phyloP scores from a whole-genome alignment of 2,888 invertebrate genomes.

The Smittia sp. region DNA sequence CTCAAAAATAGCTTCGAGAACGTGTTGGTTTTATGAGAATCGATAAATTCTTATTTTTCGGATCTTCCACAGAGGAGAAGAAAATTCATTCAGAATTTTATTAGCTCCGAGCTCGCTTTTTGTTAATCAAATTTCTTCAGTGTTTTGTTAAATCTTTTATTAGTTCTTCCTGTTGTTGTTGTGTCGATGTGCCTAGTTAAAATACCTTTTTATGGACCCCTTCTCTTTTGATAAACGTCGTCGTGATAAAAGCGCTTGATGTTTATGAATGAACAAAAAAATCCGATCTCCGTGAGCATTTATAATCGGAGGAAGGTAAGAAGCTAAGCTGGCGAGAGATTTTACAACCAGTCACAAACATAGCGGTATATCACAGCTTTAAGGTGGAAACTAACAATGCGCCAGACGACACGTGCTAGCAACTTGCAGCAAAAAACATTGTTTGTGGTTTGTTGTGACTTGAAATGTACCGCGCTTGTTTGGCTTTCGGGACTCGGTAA shows the following conservation, averaged over 20 bases:
- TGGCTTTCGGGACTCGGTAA: not conserved
- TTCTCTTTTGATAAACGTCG: not conserved
- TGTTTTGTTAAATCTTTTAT: constrained; percentile 7
- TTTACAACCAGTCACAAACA: not conserved
- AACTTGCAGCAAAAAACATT: not conserved
- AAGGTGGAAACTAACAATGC: not conserved
- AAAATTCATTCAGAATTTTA: not conserved
- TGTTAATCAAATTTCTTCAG: constrained; percentile 23
- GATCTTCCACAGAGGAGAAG: not conserved
- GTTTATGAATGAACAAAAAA: constrained; percentile 1
- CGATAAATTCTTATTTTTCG: not conserved
- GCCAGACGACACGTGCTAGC: not conserved
- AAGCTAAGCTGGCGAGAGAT: not conserved
- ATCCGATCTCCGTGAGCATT: not conserved
- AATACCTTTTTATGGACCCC: constrained; percentile 25
- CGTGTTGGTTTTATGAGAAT: not conserved
- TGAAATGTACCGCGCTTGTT: not conserved
- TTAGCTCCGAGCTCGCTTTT: not conserved
- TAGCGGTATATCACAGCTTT: not conserved
- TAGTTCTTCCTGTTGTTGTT: constrained; percentile 20
- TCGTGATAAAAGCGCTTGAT: not conserved
- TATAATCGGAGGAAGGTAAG: not conserved
- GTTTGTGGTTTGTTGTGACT: constrained; percentile 11
- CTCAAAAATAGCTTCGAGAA: constrained; percentile 5
- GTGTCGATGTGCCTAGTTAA: not conserved